Percentiles rank a stretch among this genome's conserved stretches.
phyloP scores from a whole-genome alignment of 2,888 invertebrate genomes.

The Ophion ellenae region DNA sequence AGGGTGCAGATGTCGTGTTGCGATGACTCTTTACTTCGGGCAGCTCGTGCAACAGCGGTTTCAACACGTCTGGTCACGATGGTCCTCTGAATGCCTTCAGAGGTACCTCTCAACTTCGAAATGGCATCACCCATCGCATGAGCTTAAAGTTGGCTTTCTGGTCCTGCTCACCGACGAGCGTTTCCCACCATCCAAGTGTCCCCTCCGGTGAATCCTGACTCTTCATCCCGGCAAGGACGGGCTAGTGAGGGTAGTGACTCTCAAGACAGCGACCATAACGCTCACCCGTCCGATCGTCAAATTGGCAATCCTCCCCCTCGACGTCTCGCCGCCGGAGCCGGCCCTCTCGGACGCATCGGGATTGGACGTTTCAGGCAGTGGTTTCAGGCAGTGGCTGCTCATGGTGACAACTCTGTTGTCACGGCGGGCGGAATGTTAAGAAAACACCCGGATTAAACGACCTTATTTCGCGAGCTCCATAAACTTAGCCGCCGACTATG shows the following conservation, averaged over 20 bases:
- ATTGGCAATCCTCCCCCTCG: too few species aligned
- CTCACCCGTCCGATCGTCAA: too few species aligned
- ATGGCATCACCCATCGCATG: constrained; percentile 40
- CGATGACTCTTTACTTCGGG: background rate
- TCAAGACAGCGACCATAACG: too few species aligned
- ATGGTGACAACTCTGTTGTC: too few species aligned
- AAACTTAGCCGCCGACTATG: too few species aligned
- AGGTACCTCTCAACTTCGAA: constrained; percentile 34
- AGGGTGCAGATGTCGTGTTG: background rate
- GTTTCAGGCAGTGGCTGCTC: too few species aligned
- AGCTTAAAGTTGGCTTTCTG: constrained; percentile 35
- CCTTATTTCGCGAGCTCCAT: too few species aligned
- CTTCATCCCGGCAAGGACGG: background rate
- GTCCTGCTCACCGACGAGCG: constrained; percentile 51
- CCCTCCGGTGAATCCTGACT: background rate
- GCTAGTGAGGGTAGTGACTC: background rate
- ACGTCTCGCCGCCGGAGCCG: too few species aligned
- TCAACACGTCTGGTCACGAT: constrained; percentile 31
- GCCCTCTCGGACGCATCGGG: too few species aligned
- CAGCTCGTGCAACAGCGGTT: constrained; percentile 17
- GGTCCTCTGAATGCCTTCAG: constrained; percentile 33
- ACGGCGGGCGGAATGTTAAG: too few species aligned
- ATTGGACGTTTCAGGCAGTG: too few species aligned
- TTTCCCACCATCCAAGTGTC: constrained; percentile 49
- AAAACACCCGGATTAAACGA: too few species aligned